Base-by-base conservation (phyloP, 2,888 invertebrate genomes). In the Zootermopsis nevadensis region DNA sequence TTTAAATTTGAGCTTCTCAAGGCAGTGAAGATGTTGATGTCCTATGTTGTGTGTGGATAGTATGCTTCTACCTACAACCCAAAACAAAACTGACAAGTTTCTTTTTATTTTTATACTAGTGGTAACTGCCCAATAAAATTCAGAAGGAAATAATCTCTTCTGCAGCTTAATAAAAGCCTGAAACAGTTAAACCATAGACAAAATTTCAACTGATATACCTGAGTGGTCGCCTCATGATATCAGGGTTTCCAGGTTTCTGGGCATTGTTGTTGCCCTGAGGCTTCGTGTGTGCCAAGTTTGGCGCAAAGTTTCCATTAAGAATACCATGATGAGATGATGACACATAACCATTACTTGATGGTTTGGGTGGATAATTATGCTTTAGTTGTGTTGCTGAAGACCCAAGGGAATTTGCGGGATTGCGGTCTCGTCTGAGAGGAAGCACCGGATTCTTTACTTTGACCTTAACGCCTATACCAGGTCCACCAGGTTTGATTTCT, bases 401-500 rank as follows among this genome's bases (percentile, higher is more conserved):
- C 24, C 15, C 31, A 19, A 66, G 67, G 24, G 86, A 83, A 27
- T n/a, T 60, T n/a, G n/a, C 1, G 42, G 85, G 83, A 72, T 85
- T 84, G 66, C 85, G 67, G n/a, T 79, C 77, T 66, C 82, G 79
- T 55, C 80, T 77, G 6, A 76, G 77, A 15, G 84, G 77, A 27
- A 81, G 60, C n/a, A 74, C 38, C 60, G 84, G 84, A 42, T 72
- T 79, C 38, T 77, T 83, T 38, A 90, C 93, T 90, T 97, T 97
- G 86, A 97, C 95, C 89, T 96, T 96, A 86, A 96, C 93, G 84
- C 97, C 97, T 88, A 97, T 96, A 90, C 96, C 96, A 87, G 95
- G 95, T 89, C 96, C 96, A 90, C 96, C 96, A 87, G 96, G 95
- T 90, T 98, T 97, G 89, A 98, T 98, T 90, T 97, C 98, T 89